Evolutionary conservation across 2,113 vertebrate genomes (phyloP).

Genomic region (Albula glossodonta): DNA sequence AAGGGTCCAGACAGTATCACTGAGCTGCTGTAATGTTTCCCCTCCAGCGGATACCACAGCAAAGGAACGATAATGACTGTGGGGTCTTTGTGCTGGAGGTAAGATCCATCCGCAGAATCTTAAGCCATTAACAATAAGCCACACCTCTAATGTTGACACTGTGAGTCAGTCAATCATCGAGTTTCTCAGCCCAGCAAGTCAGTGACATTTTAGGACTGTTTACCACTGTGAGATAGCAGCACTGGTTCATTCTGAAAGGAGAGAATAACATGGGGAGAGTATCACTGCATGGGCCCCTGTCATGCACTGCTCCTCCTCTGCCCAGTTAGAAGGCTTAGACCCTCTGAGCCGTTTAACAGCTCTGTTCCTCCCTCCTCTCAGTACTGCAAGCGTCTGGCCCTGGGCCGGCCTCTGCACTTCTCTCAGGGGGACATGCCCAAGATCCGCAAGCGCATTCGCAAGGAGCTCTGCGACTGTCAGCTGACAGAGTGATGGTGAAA

Average conservation of each 20-base stretch:
- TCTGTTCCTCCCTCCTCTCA: constrained; percentile 59
- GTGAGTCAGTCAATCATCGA: background rate
- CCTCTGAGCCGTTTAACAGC: background rate
- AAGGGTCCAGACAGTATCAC: background rate
- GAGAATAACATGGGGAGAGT: too few species aligned
- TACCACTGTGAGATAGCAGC: too few species aligned
- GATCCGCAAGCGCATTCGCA: constrained; percentile 95
- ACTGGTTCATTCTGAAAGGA: too few species aligned
- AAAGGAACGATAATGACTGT: constrained; percentile 99
- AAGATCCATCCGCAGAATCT: constrained; percentile 48
- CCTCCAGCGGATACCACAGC: constrained; percentile 93
- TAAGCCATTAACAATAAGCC: too few species aligned
- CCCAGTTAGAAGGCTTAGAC: background rate
- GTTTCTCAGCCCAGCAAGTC: background rate
- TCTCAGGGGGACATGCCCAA: constrained; percentile 97
- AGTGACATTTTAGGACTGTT: too few species aligned
- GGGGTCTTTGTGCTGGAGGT: constrained; percentile 98
- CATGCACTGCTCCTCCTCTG: background rate
- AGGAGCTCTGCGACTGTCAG: constrained; percentile 91
- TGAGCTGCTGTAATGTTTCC: constrained; percentile 29
- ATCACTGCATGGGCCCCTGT: too few species aligned
- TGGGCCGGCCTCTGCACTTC: constrained; percentile 92
- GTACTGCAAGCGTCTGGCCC: constrained; percentile 98
- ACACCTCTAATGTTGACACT: background rate
- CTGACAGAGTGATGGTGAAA: constrained; percentile 75